Percentiles rank a stretch among this genome's conserved stretches.
Conservation (phyloP, 2,113 vertebrate species). For the Oreocharis arfaki region DNA sequence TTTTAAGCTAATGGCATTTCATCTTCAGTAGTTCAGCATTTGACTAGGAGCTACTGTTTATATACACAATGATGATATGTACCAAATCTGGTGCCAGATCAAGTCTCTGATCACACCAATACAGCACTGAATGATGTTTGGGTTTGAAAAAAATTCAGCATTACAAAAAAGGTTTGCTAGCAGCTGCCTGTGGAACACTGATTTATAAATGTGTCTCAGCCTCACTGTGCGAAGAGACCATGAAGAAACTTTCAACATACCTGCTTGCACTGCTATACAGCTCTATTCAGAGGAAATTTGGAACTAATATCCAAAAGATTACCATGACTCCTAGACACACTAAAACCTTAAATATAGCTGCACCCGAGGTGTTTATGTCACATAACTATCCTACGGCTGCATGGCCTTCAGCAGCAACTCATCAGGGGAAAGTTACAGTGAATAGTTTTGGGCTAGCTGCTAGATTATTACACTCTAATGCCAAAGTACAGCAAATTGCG, state of each 20-base stretch:
- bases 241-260: not conserved
- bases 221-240: not conserved
- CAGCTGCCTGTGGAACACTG: not conserved
- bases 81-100: not conserved
- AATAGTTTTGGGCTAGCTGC: not conserved
- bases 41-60: not conserved
- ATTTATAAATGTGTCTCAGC: not conserved
- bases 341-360: not conserved
- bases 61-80: rapidly evolving
- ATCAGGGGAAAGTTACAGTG: rapidly evolving
- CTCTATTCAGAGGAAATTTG: not conserved
- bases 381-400: not conserved
- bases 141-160: not conserved
- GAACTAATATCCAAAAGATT: not conserved
- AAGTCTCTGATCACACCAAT: not conserved
- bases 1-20: not conserved
- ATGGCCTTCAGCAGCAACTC: not conserved
- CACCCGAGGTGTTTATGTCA: not conserved
- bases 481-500: not conserved
- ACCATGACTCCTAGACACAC: not conserved
- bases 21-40: not conserved
- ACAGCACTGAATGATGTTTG: not conserved
- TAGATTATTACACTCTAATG: not conserved
- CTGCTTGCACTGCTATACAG: not conserved
- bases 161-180: not conserved